Evolutionary conservation across 2,888 invertebrate genomes (phyloP).

Genomic region (Erebia epiphron): DNA sequence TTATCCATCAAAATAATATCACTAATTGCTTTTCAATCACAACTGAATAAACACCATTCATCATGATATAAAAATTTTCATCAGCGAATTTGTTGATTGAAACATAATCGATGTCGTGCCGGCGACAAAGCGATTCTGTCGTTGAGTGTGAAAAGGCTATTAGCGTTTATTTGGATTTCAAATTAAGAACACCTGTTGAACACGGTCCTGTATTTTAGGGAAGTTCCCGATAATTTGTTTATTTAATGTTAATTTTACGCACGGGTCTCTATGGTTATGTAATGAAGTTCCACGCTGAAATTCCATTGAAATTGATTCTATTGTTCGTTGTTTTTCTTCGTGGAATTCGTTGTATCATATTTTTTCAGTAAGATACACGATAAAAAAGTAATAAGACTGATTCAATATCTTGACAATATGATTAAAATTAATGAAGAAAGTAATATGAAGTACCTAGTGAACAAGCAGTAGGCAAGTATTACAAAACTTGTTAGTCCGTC

Average conservation of each 20-base stretch:
- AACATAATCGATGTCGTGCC: slow-evolving; percentile 12
- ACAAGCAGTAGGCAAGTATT: too few species aligned
- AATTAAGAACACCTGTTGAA: slow-evolving; percentile 74
- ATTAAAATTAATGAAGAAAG: too few species aligned
- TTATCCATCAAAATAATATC: background rate
- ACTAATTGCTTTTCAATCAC: background rate
- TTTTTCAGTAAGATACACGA: too few species aligned
- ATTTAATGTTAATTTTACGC: slow-evolving; percentile 65
- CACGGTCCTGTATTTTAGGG: slow-evolving; percentile 48
- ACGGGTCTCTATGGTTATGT: slow-evolving; percentile 50
- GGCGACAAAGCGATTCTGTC: slow-evolving; percentile 18
- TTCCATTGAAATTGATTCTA: slow-evolving; percentile 5
- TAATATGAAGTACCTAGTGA: too few species aligned
- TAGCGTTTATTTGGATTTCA: slow-evolving; percentile 69
- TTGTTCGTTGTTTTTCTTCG: background rate
- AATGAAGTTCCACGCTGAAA: slow-evolving; percentile 56
- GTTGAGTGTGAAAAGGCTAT: slow-evolving; percentile 51
- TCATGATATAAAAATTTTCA: background rate
- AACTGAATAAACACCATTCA: slow-evolving; percentile 1
- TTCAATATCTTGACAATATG: too few species aligned
- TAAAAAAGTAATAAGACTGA: too few species aligned
- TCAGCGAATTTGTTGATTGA: slow-evolving; percentile 4
- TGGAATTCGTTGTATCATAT: background rate
- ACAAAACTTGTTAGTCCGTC: too few species aligned
- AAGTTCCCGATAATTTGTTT: slow-evolving; percentile 67